Base-by-base conservation (phyloP, 2,888 invertebrate genomes). In the Unio pictorum region DNA sequence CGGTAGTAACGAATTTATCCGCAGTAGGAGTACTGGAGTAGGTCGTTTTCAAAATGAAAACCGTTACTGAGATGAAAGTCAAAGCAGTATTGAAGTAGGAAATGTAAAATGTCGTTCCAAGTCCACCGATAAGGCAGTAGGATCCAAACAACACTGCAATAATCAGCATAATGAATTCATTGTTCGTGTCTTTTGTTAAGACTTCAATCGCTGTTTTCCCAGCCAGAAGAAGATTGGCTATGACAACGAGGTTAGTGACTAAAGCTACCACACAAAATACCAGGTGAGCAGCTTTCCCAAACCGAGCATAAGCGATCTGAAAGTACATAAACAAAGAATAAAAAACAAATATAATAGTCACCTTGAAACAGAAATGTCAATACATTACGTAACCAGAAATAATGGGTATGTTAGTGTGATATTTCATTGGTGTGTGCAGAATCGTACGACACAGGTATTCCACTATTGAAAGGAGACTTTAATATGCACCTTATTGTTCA, bases 91-190 rank as follows among this genome's bases (percentile, higher is more conserved):
- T 87, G 76, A 86, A 86, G 72, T 88, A 88, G 15, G 86, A 86
- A 54, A 88, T 87, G 69, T 88, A 88, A 66, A 88, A 88, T 0
- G 87, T 87, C 7, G 88, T 86, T n/a, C 88, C 86, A 17, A 86
- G 78, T 5, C 86, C 86, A 11, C 86, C 86, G 23, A 86, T 76
- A 5, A 86, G 77, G 17, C 85, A 84, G 67, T 86, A 86, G 34
- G 82, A 83, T 1, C 85, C 85, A 68, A 85, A 85, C 64, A 87
- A 65, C 5, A 84, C 81, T 1, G 86, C 86, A 66, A 87, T 74
- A 30, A 86, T 73, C 55, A 87, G 67, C 2, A 84, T 75, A 26
- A 82, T 79, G 62, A 86, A 83, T 66, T 86, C 87, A 23, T 80
- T 80, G 0, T 82, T 81, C 0, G 81, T 73, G 63, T 85, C 84